Evolutionary conservation across 2,888 invertebrate genomes (phyloP), one percentile per base, ranked within the genome.

Genomic region (Athalia circularis): DNA sequence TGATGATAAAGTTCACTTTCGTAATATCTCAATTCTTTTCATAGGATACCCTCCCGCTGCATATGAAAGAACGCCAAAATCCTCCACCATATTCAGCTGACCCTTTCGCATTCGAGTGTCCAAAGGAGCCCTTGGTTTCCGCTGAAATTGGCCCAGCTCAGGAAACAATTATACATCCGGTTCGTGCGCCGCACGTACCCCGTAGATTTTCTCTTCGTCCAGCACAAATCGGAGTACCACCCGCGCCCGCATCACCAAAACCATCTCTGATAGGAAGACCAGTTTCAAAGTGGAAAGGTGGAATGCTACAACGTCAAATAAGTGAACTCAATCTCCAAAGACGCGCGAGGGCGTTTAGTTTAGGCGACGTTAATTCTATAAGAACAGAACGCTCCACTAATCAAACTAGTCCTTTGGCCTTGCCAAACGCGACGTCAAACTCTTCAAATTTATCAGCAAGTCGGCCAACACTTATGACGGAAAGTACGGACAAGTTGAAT

Each of bases 261-360:
- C 11, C 45, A 48, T n/a, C 77, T 67, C 47, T 59, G 7, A 45
- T 52, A 70, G 78, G 64, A 77, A 80, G 59, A 79, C 77, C 62
- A 79, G 0, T 88, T 50, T 89, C 89, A 0, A 84, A 88, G 11
- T 90, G 90, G 90, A 88, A 87, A 65, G 90, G 88, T 5, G 89
- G 89, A 0, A 84, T 89, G 85, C 82, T 90, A 4, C 89, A 90
- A 64, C 83, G 90, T 4, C 90, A 90, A 62, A 87, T 89, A 15
- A 86, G 86, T 47, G 86, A 89, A 61, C 85, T 86, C 77, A 87
- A 86, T 74, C 81, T 88, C 43, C 88, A 86, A 68, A 85, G 86
- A 43, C 85, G 90, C 6, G 87, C 83, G 0, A 80, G 90, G 54
- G 90, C 90, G 0, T 89, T 88, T 76, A 90, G 90, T 75, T 79